Evolutionary conservation across 1,140 invertebrate genomes (phyloP).

Genomic region (Bilobella aurantiaca): DNA sequence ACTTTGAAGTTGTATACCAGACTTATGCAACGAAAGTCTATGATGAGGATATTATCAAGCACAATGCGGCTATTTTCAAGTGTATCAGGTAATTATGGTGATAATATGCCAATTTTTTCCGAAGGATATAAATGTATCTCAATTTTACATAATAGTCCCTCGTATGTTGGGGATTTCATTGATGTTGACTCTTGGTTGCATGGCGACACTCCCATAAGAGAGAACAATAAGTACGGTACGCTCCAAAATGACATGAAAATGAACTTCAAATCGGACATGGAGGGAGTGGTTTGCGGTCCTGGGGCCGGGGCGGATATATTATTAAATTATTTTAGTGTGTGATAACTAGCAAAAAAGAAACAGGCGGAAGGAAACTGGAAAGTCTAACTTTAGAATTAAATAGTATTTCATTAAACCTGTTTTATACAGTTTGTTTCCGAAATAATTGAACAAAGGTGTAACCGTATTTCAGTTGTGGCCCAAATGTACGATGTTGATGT

Average conservation of each 20-base stretch:
- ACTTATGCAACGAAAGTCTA: conserved; percentile 79
- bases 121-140: not conserved
- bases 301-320: too few relatives aligned
- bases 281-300: not conserved
- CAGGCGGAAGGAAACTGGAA: too few relatives aligned
- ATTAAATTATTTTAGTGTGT: too few relatives aligned
- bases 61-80: conserved; percentile 80
- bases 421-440: too few relatives aligned
- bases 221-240: conserved; percentile 22
- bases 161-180: conserved; percentile 83
- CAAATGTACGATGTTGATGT: conserved; percentile 70
- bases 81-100: conserved; percentile 46
- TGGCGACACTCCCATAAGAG: conserved; percentile 54
- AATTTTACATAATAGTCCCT: conserved; percentile 54
- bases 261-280: not conserved
- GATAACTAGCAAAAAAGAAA: too few relatives aligned
- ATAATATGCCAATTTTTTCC: not conserved
- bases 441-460: too few relatives aligned
- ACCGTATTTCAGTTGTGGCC: conserved; percentile 57
- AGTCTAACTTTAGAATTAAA: too few relatives aligned
- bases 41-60: conserved; percentile 84
- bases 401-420: too few relatives aligned
- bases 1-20: conserved; percentile 66
- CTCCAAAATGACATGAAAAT: not conserved
- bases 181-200: conserved; percentile 77